A percentile compares a stretch with the other conserved stretches of the same genome.
Evolutionary conservation across 2,797 vertebrate species (phyloP).

Genomic region (Hephaestus fuliginosus): DNA sequence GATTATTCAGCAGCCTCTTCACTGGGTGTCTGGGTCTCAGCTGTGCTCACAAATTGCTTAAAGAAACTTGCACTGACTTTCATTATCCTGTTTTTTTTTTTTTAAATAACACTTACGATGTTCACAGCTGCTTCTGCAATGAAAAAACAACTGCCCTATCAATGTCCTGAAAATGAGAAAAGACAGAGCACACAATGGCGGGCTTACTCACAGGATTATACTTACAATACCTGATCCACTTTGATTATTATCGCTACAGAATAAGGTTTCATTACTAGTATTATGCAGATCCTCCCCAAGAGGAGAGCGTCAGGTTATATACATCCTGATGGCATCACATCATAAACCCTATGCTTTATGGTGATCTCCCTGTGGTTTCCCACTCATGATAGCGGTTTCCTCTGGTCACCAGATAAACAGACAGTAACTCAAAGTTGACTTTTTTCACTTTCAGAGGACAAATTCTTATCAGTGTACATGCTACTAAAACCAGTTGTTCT

Average conservation of each 20-base stretch:
- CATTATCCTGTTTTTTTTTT: neutral
- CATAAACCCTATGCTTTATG: conserved; percentile 16
- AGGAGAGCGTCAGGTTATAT: conserved; percentile 18
- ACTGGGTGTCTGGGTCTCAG: conserved; percentile 1
- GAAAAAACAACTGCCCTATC: conserved; percentile 1
- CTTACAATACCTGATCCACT: neutral
- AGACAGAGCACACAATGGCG: neutral
- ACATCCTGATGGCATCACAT: conserved; percentile 25
- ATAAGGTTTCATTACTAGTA: conserved; percentile 17
- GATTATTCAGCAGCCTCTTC: conserved; percentile 28
- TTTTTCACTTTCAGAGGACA: neutral
- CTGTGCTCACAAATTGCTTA: conserved; percentile 7
- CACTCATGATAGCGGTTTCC: neutral
- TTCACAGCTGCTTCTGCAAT: conserved; percentile 5
- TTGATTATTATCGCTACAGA: conserved; percentile 25
- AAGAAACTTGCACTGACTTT: conserved; percentile 6
- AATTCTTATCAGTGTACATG: neutral
- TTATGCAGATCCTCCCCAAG: conserved; percentile 9
- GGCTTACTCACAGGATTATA: neutral
- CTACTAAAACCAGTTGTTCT: neutral
- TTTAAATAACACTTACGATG: too few species aligned
- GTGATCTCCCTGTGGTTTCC: conserved; percentile 24
- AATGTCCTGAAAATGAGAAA: conserved; percentile 12
- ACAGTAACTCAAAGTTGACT: neutral
- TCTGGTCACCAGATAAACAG: conserved; percentile 2